These are phyloP conservation scores for Phalacrocorax brasilianus DNA, from an alignment of 2,113 vertebrate genomes.

Conservation along the genomic window DNA sequence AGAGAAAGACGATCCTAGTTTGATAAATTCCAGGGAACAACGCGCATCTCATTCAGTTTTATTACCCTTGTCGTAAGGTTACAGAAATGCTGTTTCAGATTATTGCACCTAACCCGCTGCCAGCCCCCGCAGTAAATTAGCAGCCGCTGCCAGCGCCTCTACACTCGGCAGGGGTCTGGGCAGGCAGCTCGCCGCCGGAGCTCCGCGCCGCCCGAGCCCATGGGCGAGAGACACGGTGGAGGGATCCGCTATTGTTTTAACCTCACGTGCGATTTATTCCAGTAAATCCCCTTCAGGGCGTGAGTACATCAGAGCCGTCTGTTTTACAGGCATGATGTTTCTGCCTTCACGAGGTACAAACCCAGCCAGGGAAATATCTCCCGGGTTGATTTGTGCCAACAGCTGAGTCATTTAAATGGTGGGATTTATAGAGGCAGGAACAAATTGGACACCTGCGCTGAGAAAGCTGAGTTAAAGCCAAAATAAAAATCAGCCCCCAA, in stretches of 20 bases:
- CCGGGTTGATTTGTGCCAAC: slow-evolving; percentile 6
- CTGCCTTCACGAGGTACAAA: neutral
- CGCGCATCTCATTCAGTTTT: neutral
- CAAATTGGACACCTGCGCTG: slow-evolving; percentile 31
- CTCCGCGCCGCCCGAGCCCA: neutral
- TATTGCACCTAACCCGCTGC: slow-evolving; percentile 7
- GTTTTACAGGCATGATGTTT: neutral
- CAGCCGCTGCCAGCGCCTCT: neutral
- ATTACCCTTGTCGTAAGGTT: slow-evolving; percentile 19
- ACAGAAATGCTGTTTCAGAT: neutral
- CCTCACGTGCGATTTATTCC: neutral
- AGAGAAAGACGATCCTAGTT: neutral
- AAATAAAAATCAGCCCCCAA: slow-evolving; percentile 47
- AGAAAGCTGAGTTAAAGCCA: slow-evolving; percentile 25
- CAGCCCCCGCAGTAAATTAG: neutral
- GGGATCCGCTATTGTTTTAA: neutral
- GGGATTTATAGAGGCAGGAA: slow-evolving; percentile 42
- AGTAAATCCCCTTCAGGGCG: neutral
- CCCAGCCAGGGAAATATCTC: slow-evolving; percentile 1
- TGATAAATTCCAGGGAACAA: neutral
- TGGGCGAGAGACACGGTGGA: neutral
- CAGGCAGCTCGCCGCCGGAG: neutral
- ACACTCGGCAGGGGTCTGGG: neutral
- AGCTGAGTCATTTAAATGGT: slow-evolving; percentile 44
- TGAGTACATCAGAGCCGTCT: neutral